phyloP scores from a whole-genome alignment of 2,888 invertebrate genomes.

The Chydorus sphaericus region DNA sequence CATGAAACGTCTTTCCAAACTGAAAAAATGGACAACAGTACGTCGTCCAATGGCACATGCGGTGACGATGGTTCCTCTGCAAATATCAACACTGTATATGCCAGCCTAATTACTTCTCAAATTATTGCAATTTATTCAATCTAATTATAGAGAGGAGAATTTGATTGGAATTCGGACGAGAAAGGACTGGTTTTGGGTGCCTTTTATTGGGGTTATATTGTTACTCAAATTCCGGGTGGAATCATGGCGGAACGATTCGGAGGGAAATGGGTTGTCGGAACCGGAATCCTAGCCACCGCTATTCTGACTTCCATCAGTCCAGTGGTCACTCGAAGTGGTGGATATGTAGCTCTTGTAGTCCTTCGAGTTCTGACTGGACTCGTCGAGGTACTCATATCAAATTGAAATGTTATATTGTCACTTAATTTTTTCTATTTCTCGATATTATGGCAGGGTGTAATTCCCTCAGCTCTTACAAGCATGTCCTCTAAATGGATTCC shows the following conservation, averaged over 20 bases:
- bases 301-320: conserved; percentile 71
- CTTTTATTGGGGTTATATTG: conserved; percentile 29
- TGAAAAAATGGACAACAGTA: too few relatives aligned
- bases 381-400: conserved; percentile 50
- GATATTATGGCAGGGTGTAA: conserved; percentile 52
- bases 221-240: conserved; percentile 30
- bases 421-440: too few relatives aligned
- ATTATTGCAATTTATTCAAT: too few relatives aligned
- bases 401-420: too few relatives aligned
- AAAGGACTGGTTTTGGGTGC: conserved; percentile 27
- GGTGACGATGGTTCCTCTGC: too few relatives aligned
- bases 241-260: conserved; percentile 65
- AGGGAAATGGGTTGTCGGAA: conserved; percentile 71
- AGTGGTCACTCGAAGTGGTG: conserved; percentile 50
- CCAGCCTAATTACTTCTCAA: too few relatives aligned
- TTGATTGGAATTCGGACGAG: conserved; percentile 24
- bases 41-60: too few relatives aligned
- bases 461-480: conserved; percentile 68
- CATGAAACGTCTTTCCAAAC: too few relatives aligned
- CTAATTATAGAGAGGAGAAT: too few relatives aligned
- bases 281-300: conserved; percentile 65
- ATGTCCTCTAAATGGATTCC: conserved; percentile 14
- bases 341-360: conserved; percentile 50
- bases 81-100: too few relatives aligned
- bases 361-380: conserved; percentile 68